Evolutionary conservation across 2,888 invertebrate genomes (phyloP), one percentile per base, ranked within the genome.

Genomic region (Tenthredo distinguenda): DNA sequence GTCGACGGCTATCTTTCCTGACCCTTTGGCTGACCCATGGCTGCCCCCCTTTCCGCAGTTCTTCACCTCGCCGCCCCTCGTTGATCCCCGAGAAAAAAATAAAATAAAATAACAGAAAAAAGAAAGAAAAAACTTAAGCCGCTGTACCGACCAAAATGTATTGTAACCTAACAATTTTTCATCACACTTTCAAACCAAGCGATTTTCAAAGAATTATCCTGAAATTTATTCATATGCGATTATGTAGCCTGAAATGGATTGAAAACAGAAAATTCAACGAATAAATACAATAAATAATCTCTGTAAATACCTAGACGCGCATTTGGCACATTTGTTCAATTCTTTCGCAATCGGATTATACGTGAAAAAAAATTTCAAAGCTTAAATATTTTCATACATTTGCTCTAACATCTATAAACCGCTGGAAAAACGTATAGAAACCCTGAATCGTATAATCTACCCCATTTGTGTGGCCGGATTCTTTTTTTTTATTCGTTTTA

Each of bases 1-100:
- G 65, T 79, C 85, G 65, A 47, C 79, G 79, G 76, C 76, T 84
- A 81, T 81, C 81, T 81, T 58, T 62, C 9, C 26, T 62, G 21
- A 81, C 81, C 81, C 81, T 81, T 62, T 21, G 62, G 40, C 62
- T 62, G 62, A 81, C 81, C 81, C 81, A 18, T 40, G 62, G 58
- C 34, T 79, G 10, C 47, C 58, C 77, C 34, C 34, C 18, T 50
- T 77, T 55, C 55, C 50, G 34, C 47, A 34, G 79, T 34, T 37
- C 47, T 77, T 34, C 62, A 21, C 50, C 50, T 77, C 6, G 10
- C 81, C 81, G 12, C 40, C 81, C n/a, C 40, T 50, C 12, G 40
- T 26, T 81, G 50, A 47, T 77, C 55, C 55, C 34, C 15, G 81
- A 31, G 21, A 81, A 62, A 31, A 21, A n/a, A 65, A 12, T 12